Base-by-base conservation (phyloP, 1,140 invertebrate genomes). In the Adoxophyes honmai region DNA sequence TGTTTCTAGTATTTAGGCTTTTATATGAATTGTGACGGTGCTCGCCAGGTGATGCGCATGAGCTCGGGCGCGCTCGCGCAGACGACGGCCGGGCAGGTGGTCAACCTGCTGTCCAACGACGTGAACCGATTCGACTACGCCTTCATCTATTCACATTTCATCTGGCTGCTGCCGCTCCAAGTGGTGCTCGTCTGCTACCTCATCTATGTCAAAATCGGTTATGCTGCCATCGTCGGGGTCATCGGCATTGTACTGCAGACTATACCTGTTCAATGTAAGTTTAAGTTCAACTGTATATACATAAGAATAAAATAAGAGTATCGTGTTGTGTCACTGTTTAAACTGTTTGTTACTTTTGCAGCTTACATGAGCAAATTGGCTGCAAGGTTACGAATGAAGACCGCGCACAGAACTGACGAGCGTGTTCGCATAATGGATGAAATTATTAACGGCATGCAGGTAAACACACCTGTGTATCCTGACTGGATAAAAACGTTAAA, bases 81-180 rank as follows among this genome's bases (percentile, higher is more conserved):
- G 77, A 95, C 95, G 0, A 94, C 95, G 0, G 93, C 93, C 0
- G 96, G 96, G 0, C 95, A 96, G 85, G 92, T 97, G 39, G 94
- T 97, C 2, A 97, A 97, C 85, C 85, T 97, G 3, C 88, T 97
- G 53, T 96, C 96, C 1, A 97, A 97, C 71, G 96, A 97, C 76
- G 92, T 94, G 1, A 92, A 91, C 71, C 90, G 93, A 1, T 92
- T 94, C 61, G 93, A 94, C 75, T 89, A 90, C 61, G 90, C 92
- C 0, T 90, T 92, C 35, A 84, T 92, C 28, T 92, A 89, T 67
- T 82, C 93, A n/a, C 93, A 94, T 68, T 92, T 91, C 76, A 84
- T 94, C 48, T 94, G 93, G 93, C 90, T 94, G 14, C 92, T 94
- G 48, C 95, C 94, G 0, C 77, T 96, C 11, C 95, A 96, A 80